phyloP scores from a whole-genome alignment of 2,113 vertebrate species.

The Vidua macroura region DNA sequence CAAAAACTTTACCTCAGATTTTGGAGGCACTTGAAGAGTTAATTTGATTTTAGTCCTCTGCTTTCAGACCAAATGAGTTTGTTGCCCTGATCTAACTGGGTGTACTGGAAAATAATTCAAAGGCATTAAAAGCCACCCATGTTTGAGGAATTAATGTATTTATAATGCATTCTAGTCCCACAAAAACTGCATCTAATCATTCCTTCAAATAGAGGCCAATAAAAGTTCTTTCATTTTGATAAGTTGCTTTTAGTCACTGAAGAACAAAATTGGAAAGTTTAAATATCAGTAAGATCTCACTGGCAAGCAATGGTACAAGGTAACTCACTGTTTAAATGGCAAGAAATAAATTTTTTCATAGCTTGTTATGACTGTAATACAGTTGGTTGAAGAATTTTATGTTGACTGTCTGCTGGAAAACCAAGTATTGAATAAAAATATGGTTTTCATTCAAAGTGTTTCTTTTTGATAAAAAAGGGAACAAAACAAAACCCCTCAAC shows the following conservation, averaged over 20 bases:
- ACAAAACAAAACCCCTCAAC: not conserved
- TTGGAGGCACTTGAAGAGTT: not conserved
- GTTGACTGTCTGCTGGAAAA: not conserved
- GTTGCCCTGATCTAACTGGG: not conserved
- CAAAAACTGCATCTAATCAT: not conserved
- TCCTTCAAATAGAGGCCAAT: not conserved
- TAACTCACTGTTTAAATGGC: not conserved
- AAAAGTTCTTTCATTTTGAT: not conserved
- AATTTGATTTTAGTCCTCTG: not conserved
- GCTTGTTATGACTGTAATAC: not conserved
- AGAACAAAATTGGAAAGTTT: not conserved
- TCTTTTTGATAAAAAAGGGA: not conserved
- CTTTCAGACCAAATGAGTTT: not conserved
- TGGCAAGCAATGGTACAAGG: not conserved
- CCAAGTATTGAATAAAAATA: not conserved
- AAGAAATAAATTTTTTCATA: not conserved
- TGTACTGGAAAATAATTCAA: not conserved
- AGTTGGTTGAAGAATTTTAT: not conserved
- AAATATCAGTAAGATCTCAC: not conserved
- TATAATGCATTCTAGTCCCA: not conserved
- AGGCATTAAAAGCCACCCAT: not conserved
- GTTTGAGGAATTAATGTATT: not conserved
- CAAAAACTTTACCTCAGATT: not conserved
- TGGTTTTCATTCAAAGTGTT: not conserved
- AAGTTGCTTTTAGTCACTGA: not conserved